Evolutionary conservation across 2,888 invertebrate species (phyloP).

Genomic region (Mesochorus sp.): DNA sequence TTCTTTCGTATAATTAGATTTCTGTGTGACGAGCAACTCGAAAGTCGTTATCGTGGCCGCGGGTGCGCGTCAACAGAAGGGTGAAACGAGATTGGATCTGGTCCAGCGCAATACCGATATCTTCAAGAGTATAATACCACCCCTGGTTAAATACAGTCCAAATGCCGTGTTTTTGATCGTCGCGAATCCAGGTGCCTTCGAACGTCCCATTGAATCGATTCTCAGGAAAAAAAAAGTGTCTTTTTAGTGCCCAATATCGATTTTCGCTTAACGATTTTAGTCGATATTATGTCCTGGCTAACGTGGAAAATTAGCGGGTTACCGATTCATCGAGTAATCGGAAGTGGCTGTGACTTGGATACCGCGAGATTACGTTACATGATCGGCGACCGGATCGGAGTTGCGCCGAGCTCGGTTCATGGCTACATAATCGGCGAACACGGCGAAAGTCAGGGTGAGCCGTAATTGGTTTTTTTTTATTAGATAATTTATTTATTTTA

Average conservation of each 20-base stretch:
- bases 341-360: conserved; percentile 86
- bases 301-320: conserved; percentile 87
- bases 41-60: conserved; percentile 84
- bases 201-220: neutral
- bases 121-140: conserved; percentile 83
- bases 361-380: conserved; percentile 85
- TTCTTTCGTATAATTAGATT: conserved; percentile 78
- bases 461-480: neutral
- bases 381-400: conserved; percentile 84
- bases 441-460: conserved; percentile 85
- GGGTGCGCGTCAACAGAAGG: conserved; percentile 83
- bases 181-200: conserved; percentile 83
- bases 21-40: conserved; percentile 82
- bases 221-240: neutral
- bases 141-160: conserved; percentile 83
- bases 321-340: conserved; percentile 85
- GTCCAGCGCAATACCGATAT: conserved; percentile 84
- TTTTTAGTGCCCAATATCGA: neutral
- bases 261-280: conserved; percentile 71
- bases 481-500: no score
- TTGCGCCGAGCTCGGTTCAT: conserved; percentile 84
- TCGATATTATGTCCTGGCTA: conserved; percentile 86
- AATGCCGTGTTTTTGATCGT: conserved; percentile 84
- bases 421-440: conserved; percentile 88
- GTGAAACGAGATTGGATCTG: conserved; percentile 83